Percentiles rank a stretch among this genome's conserved stretches.
phyloP scores from a whole-genome alignment of 1,140 invertebrate genomes.

The Magallana gigas region DNA sequence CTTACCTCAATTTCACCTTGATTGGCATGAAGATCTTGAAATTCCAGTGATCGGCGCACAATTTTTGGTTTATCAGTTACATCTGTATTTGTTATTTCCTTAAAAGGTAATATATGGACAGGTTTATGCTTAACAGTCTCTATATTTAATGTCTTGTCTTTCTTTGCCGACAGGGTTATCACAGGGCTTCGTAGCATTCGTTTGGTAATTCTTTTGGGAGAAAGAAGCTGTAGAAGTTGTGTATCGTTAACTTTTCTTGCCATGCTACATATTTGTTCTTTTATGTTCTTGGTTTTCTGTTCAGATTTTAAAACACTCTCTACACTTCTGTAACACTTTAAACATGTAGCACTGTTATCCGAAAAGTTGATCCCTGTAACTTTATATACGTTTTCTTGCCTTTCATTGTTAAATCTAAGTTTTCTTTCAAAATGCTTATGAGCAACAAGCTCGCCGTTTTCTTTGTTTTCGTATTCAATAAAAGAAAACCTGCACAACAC shows the following conservation, averaged over 20 bases:
- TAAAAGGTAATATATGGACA: background rate
- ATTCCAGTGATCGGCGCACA: background rate
- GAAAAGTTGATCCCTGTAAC: background rate
- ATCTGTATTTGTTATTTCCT: background rate
- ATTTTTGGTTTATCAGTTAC: background rate
- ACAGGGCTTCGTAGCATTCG: constrained; percentile 1
- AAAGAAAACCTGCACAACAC: background rate
- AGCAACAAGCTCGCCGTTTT: background rate
- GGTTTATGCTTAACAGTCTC: background rate
- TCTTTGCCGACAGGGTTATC: background rate
- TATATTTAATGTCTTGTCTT: background rate
- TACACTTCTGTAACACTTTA: constrained; percentile 16
- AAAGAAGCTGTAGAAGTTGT: background rate
- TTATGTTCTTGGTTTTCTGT: constrained; percentile 5
- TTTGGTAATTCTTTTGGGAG: constrained; percentile 2
- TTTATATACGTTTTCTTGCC: background rate
- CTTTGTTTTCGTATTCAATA: background rate
- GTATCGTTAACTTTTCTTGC: background rate
- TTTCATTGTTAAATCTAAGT: background rate
- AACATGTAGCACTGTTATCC: constrained; percentile 2
- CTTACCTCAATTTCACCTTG: background rate
- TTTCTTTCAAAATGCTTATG: background rate
- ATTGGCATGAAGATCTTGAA: background rate
- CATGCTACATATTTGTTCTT: background rate
- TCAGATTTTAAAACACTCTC: background rate